Evolutionary conservation across 2,888 invertebrate genomes (phyloP), one percentile per base, ranked within the genome.

Genomic region (Tolmerus cingulatus): DNA sequence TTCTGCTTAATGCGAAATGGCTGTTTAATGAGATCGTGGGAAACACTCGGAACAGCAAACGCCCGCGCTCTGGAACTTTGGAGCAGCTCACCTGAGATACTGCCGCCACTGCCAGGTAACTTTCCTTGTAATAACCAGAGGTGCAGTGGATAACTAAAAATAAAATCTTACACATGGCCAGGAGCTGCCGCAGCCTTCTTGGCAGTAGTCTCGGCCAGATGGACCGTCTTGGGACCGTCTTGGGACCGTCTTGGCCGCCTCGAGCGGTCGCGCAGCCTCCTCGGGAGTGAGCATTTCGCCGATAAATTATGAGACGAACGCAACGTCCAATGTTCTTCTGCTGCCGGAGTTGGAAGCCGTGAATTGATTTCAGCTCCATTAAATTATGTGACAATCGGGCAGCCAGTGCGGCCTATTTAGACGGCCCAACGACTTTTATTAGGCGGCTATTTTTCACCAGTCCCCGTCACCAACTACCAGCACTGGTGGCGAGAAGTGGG

Each of bases 1-100:
- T 66, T 66, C 14, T 23, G 66, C 23, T 76, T 30, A n/a, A 76
- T 23, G 5, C 40, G 66, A 66, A 84, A 84, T 43, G 40, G 40
- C 66, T 66, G 14, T 66, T 66, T 84, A 74, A 84, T 40, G 84
- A 84, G 66, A 40, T 66, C 84, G 84, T 84, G 84, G 84, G 84
- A 84, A 84, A 9, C 34, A 19, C 19, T 57, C 37, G 57, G 57
- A 55, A 23, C 34, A 57, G 55, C 37, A 66, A 84, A 74, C 84
- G 84, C 84, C 84, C 84, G 66, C 84, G 51, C 84, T 46, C 30
- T 19, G 7, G 30, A 84, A 66, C 23, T 14, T 43, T 78, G 4
- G 66, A 66, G 23, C 23, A 23, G 9, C 27, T 66, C 55, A n/a
- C 66, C 66, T 66, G 66, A 66, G 66, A 66, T 23, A 27, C 66